Percentiles rank a stretch among this genome's conserved stretches.
Conservation (phyloP, 2,797 vertebrate genomes). For the Eupleurogrammus muticus region DNA sequence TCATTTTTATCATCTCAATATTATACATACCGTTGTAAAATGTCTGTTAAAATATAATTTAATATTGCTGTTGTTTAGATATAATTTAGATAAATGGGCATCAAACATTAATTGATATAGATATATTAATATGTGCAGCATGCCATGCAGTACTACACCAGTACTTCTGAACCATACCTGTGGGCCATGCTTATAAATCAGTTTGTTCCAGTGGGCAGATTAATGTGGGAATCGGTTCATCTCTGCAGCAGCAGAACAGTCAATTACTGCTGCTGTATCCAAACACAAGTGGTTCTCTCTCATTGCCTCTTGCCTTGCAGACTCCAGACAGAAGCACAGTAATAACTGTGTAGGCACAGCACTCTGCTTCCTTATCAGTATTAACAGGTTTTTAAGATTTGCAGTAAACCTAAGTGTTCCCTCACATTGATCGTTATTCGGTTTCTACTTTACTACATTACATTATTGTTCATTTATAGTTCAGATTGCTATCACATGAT, state of each 20-base stretch:
- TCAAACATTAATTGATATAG: too few relatives aligned
- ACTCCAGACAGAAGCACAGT: slow-evolving; percentile 43
- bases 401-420: slow-evolving; percentile 4
- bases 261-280: slow-evolving; percentile 63
- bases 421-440: slow-evolving; percentile 1
- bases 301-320: slow-evolving; percentile 65
- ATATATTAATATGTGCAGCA: too few relatives aligned
- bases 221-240: slow-evolving; percentile 52
- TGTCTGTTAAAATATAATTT: too few relatives aligned
- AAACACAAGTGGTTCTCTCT: slow-evolving; percentile 67
- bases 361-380: slow-evolving; percentile 47
- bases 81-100: neutral
- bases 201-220: slow-evolving; percentile 32
- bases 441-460: slow-evolving; percentile 2
- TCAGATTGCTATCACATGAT: neutral
- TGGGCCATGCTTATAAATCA: slow-evolving; percentile 22
- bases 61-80: neutral
- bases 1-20: neutral
- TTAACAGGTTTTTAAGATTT: slow-evolving; percentile 42
- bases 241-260: slow-evolving; percentile 59
- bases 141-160: neutral
- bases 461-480: neutral
- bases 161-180: neutral
- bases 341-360: slow-evolving; percentile 65
- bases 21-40: neutral